Evolutionary conservation across 2,888 invertebrate species (phyloP), one percentile per base, ranked within the genome.

Genomic region (Phyllotreta cruciferae): DNA sequence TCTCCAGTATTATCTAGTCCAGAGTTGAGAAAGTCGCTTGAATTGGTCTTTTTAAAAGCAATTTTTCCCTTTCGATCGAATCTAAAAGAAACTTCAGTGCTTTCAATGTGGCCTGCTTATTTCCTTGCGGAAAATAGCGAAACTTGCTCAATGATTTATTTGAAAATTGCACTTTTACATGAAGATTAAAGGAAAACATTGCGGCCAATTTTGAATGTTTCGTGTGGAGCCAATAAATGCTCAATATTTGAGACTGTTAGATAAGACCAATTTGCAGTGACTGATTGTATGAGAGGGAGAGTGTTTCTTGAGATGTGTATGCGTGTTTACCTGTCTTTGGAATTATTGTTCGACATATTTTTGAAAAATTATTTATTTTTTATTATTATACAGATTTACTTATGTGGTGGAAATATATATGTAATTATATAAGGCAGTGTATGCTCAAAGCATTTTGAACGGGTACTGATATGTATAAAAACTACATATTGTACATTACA

Each of bases 1-100:
- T 84, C 83, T 84, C 86, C 86, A 87, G 87, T 87, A 87, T 87
- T 87, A 86, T 86, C 87, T 87, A 86, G 86, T 87, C 86, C 85
- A 85, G 85, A 77, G 76, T 75, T 77, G 76, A 75, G 71, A 68
- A 50, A 62, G 71, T 65, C 69, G 68, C 69, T 70, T 70, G 45
- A 67, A 65, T 65, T 64, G 61, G 69, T 68, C 63, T 62, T 56
- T 57, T 10, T 38, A 47, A 13, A 49, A 7, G 7, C 52, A 13
- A 14, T 37, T 50, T 50, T 34, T n/a, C 4, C 34, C 36, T 37
- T 52, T 52, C 9, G n/a, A 6, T 37, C 38, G 2, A 37, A 50
- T 6, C 10, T 6, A 54, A 42, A 37, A 41, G 24, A n/a, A 54
- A 54, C 52, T 50, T 34, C 58, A 50, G 52, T 47, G 47, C 34